phyloP scores from a whole-genome alignment of 2,797 vertebrate species.

The Hozukius guyotensis region DNA sequence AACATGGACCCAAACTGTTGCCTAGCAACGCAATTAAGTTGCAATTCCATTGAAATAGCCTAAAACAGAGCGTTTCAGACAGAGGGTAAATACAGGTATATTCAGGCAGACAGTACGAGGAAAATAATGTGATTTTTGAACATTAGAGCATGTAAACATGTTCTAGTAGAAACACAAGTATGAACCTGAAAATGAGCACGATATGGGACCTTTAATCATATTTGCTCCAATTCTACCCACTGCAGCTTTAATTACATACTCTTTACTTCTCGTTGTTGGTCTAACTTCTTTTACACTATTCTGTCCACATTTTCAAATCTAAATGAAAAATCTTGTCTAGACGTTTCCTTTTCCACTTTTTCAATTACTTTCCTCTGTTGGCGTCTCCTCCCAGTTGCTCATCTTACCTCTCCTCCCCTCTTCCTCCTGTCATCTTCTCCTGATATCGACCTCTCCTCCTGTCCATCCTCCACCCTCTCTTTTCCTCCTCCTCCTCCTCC shows the following conservation, averaged over 20 bases:
- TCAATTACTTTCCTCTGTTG: neutral
- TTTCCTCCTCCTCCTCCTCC: neutral
- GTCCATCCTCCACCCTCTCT: neutral
- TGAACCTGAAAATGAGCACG: no score
- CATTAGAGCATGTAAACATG: no score
- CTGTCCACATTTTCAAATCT: neutral
- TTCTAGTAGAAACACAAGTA: no score
- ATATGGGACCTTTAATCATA: no score
- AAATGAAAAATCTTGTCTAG: neutral
- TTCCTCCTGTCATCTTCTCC: neutral
- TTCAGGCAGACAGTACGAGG: no score
- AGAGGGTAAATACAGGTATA: no score
- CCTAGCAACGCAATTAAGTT: no score
- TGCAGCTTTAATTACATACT: neutral
- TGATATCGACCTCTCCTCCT: conserved; percentile 5
- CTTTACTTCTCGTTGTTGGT: neutral
- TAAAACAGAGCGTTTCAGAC: no score
- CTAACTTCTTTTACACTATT: neutral
- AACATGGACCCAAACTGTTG: no score
- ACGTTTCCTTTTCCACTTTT: neutral
- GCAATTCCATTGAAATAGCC: no score
- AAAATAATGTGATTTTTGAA: no score
- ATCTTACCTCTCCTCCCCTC: neutral
- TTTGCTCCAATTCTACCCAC: no score
- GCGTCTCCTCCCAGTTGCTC: neutral